Evolutionary conservation across 1,140 invertebrate genomes (phyloP).

Genomic region (Plectus sambesii): DNA sequence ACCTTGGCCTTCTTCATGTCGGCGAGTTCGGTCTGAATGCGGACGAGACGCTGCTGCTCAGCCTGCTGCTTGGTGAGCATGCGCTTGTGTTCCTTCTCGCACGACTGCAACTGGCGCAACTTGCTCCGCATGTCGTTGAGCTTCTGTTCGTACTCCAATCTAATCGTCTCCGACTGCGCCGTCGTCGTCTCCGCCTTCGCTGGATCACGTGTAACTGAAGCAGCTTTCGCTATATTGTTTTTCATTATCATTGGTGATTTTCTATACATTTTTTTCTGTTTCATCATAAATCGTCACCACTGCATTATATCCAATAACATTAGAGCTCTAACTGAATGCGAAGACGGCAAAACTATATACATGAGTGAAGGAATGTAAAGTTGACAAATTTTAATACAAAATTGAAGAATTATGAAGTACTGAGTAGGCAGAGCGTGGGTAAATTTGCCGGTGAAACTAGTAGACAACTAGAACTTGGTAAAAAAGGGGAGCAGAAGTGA

Average conservation of each 20-base stretch:
- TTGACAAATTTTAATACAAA: no score
- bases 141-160: slow-evolving; percentile 79
- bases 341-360: no score
- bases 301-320: no score
- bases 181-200: slow-evolving; percentile 20
- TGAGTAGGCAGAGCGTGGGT: no score
- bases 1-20: slow-evolving; percentile 33
- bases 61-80: slow-evolving; percentile 45
- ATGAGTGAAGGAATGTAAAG: no score
- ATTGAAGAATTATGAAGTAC: no score
- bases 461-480: no score
- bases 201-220: slow-evolving; percentile 21
- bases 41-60: slow-evolving; percentile 27
- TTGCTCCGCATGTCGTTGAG: slow-evolving; percentile 71
- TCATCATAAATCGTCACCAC: no score
- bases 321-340: no score
- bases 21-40: slow-evolving; percentile 26
- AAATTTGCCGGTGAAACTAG: no score
- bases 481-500: no score
- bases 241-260: slow-evolving; percentile 24
- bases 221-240: slow-evolving; percentile 9
- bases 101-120: slow-evolving; percentile 69
- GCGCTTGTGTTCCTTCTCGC: slow-evolving; percentile 75
- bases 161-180: slow-evolving; percentile 63
- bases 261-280: slow-evolving; percentile 15